Base-by-base conservation (phyloP, 2,113 vertebrate species). In the Ailuropoda melanoleuca region DNA sequence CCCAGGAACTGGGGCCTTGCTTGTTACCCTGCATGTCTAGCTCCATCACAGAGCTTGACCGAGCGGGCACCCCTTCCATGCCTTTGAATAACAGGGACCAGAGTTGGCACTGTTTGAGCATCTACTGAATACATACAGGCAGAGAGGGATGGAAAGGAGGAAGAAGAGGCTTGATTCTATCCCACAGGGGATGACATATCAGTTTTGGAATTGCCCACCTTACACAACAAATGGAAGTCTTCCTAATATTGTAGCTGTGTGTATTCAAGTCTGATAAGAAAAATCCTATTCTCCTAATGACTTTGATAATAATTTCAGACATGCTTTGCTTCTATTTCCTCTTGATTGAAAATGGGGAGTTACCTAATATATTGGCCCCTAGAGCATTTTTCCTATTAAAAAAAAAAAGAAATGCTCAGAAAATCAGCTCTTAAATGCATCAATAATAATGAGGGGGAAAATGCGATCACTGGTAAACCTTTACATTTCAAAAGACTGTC, bases 271-370 rank as follows among this genome's bases (percentile, higher is more conserved):
- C 56, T 92, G 75, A 72, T 96, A 77, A 88, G 90, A 91, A 94
- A 94, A 97, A 81, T 80, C 64, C 39, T 56, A 24, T 90, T 88
- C 43, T 68, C 80, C 84, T 96, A 97, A 97, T 56, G 94, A 93
- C 90, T 90, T 96, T 39, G 66, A 93, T 75, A 83, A 83, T 90
- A 81, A 96, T 95, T 90, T 87, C 60, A 90, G 81, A 81, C 68
- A 90, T 18, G 29, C 12, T 85, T 96, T 64, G n/a, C 53, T 95
- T 95, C 93, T 75, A 56, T 93, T 93, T 97, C 60, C 56, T 85
- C 75, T 90, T 95, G 81, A 93, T 85, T 95, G 87, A 95, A 97
- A 97, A 94, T 95, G 26, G 83, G 75, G 62, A 85, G 55, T 66
- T 85, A 70, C 64, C 75, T 97, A 90, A 81, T 88, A 39, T 66